Base-by-base conservation (phyloP, 2,888 invertebrate genomes). In the Shargacucullia verbasci region DNA sequence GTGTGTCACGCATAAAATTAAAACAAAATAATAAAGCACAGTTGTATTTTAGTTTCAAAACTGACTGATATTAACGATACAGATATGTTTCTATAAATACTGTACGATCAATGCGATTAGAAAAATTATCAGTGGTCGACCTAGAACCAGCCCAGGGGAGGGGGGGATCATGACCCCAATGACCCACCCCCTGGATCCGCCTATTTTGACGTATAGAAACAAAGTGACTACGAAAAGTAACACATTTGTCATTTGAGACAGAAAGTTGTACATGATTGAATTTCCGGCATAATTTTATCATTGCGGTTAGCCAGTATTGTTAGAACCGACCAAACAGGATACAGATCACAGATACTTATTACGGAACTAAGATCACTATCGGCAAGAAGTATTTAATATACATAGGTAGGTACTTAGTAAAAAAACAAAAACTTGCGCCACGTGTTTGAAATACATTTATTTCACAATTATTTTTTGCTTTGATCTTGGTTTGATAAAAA, bases 301-400 rank as follows among this genome's bases (percentile, higher is more conserved):
- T 39, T 12, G 33, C 6, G 29, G 38, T 37, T 2, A 7, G 2
- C 15, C 10, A 45, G 4, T 39, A 63, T 35, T 46, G 48, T 64
- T 59, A 38, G 14, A 10, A 49, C 10, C 5, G 33, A n/a, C n/a
- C 33, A 44, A 41, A 20, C 40, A 53, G 59, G 71, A 67, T 38
- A 53, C 38, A 39, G 70, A 69, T 70, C 14, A 27, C 1, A 31
- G 25, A 48, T 67, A 59, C 10, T 7, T 53, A 41, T 41, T 70
- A 46, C 71, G 66, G 66, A 67, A 67, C 71, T 59, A n/a, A 65
- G 71, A 70, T 70, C 11, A 0, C n/a, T 38, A 65, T 67, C 48
- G 14, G 20, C 9, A 54, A 61, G 39, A 8, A 34, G 45, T 50
- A 0, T 10, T 14, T n/a, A n/a, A n/a, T n/a, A n/a, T n/a, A n/a